Evolutionary conservation across 2,113 vertebrate species (phyloP), one percentile per base, ranked within the genome.

Genomic region (Terrapene triunguis): DNA sequence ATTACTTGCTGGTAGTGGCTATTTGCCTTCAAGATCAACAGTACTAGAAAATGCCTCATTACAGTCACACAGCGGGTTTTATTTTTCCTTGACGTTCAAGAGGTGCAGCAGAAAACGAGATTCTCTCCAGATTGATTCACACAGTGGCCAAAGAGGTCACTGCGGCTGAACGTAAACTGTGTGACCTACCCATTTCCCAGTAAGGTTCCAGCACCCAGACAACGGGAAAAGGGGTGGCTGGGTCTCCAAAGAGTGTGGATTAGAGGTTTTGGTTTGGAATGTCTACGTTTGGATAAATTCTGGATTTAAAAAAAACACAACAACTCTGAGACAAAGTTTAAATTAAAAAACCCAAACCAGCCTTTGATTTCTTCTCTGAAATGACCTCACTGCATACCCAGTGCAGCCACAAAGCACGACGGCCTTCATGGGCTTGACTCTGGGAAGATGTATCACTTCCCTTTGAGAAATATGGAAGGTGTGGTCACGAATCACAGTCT

Each of bases 281-380:
- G 0, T 87, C 90, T 85, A 22, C 90, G 84, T 25, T 92, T 47
- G 92, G 92, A 89, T 95, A 93, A 95, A 97, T 97, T 97, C 57
- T 62, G 76, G 94, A 91, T 44, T 44, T 0, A 14, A 59, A 54
- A 47, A 87, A 81, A 69, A 82, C 79, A 81, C 76, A 11, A 35
- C 82, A 57, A 8, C 86, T 89, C 88, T 92, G 93, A 98, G 90
- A 90, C 86, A 89, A 79, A 72, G 91, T 85, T 95, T 95, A 93
- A 96, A 96, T 96, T 97, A 91, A 93, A 97, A 92, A 80, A 62
- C 50, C 51, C 87, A 89, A 93, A 87, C 92, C 93, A 95, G 55
- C 81, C 76, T 95, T 97, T 96, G 85, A 97, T 84, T 90, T 87
- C 72, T 98, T 98, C 97, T 98, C 97, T 97, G 98, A 98, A 98